Percentiles rank a stretch among this genome's conserved stretches.
phyloP scores from a whole-genome alignment of 2,888 invertebrate species.

The Gymnocheta viridis region DNA sequence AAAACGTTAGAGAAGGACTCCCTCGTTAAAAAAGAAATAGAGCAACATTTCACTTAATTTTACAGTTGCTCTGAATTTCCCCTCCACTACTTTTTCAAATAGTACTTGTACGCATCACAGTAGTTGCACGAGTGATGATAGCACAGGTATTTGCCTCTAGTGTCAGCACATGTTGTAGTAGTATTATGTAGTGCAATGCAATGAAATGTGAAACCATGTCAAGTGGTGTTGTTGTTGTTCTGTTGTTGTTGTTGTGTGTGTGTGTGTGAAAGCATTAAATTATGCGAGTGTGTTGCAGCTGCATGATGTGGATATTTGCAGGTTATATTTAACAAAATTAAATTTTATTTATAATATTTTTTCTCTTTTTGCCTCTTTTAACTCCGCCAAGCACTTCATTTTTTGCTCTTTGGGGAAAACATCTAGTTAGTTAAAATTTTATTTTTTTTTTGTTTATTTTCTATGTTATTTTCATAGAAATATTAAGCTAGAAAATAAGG shows the following conservation, averaged over 20 bases:
- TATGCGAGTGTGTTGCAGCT: background rate
- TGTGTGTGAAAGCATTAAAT: background rate
- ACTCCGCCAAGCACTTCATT: slow-evolving; percentile 24
- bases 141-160: slow-evolving; percentile 57
- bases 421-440: slow-evolving; percentile 12
- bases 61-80: background rate
- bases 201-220: slow-evolving; percentile 68
- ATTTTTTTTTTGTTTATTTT: background rate
- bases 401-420: slow-evolving; percentile 34
- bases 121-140: slow-evolving; percentile 43
- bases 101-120: slow-evolving; percentile 17
- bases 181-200: slow-evolving; percentile 58
- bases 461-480: background rate
- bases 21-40: background rate
- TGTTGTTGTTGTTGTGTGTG: slow-evolving; percentile 4
- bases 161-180: slow-evolving; percentile 32
- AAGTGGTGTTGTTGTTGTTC: slow-evolving; percentile 47
- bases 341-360: slow-evolving; percentile 25
- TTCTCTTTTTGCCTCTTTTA: background rate
- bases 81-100: background rate
- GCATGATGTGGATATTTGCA: background rate
- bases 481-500: slow-evolving; percentile 38
- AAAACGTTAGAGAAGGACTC: background rate
- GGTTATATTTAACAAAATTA: slow-evolving; percentile 45
- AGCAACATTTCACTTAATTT: background rate